phyloP scores from a whole-genome alignment of 2,113 vertebrate genomes.

The Petromus typicus region DNA sequence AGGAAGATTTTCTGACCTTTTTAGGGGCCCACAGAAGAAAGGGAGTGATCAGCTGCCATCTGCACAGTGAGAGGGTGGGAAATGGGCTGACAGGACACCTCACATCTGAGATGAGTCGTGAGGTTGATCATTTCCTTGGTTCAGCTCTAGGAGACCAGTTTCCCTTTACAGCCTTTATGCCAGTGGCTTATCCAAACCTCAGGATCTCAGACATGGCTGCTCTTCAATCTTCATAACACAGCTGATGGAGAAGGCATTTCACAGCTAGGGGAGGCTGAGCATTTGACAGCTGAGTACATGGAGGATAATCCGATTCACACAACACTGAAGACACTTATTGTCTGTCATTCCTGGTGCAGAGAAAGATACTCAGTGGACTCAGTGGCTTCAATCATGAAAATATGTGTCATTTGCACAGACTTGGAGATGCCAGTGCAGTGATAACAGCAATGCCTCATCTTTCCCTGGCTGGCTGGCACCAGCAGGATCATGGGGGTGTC shows the following conservation, averaged over 20 bases:
- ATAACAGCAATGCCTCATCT: not conserved
- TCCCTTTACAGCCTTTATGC: not conserved
- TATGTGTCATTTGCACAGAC: not conserved
- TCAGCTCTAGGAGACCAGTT: not conserved
- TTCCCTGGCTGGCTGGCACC: conserved; percentile 10
- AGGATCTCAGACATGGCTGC: not conserved
- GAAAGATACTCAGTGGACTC: not conserved
- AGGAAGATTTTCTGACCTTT: not conserved
- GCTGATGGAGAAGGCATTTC: not conserved
- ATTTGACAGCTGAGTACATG: not conserved
- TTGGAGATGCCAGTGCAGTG: not conserved
- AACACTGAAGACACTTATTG: not conserved
- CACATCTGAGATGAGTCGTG: not conserved
- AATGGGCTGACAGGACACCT: not conserved
- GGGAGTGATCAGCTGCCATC: too few relatives aligned
- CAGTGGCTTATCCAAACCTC: not conserved
- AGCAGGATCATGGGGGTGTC: conserved; percentile 7
- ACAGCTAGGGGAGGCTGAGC: not conserved
- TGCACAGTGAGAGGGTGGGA: fast-evolving
- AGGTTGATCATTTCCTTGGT: not conserved
- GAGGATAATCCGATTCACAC: not conserved
- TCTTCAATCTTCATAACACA: not conserved
- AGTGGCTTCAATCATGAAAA: not conserved
- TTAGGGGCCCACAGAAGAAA: not conserved
- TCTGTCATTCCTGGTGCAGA: not conserved